phyloP scores from a whole-genome alignment of 2,797 vertebrate genomes.

The Carduelis carduelis region DNA sequence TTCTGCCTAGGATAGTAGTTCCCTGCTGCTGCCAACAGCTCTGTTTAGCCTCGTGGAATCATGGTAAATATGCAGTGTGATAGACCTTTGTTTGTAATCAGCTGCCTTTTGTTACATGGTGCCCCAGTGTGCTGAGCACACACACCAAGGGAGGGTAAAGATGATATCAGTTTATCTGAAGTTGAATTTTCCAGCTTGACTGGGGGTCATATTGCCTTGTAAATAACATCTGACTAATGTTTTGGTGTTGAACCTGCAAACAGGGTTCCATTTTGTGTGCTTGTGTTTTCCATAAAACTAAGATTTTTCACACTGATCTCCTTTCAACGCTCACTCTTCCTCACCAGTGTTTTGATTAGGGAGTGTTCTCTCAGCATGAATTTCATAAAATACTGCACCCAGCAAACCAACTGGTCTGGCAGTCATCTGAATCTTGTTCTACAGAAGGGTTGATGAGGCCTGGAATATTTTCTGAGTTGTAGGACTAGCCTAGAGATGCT shows the following conservation, averaged over 20 bases:
- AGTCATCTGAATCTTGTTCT: background rate
- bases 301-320: background rate
- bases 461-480: background rate
- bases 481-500: background rate
- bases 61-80: background rate
- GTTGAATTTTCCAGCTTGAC: background rate
- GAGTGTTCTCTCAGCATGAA: background rate
- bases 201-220: background rate
- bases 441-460: background rate
- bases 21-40: background rate
- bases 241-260: background rate
- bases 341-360: background rate
- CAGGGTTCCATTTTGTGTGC: background rate
- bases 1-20: background rate
- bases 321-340: background rate
- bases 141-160: background rate
- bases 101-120: background rate
- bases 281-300: background rate
- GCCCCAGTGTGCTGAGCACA: background rate
- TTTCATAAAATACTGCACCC: background rate
- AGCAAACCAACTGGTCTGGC: background rate
- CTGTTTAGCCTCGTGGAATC: background rate
- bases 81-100: background rate
- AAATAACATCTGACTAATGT: background rate
- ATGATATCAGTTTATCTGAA: background rate